These are phyloP conservation scores for Ptychoptera contaminata DNA, from an alignment of 2,888 invertebrate genomes.

Conservation along the genomic window DNA sequence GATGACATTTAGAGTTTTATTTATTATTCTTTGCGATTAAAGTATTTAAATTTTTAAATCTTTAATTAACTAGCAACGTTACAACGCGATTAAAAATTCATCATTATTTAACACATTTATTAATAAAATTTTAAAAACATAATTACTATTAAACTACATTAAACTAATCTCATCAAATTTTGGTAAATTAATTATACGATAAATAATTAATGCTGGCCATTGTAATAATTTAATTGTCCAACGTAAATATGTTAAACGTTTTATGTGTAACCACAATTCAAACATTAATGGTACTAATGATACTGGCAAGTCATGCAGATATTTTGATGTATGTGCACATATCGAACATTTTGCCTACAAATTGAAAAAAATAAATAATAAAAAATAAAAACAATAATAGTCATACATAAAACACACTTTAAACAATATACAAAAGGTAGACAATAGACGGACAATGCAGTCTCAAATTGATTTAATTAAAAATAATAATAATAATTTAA, in stretches of 20 bases:
- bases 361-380: conserved; percentile 16
- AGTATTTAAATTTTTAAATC: too few species aligned
- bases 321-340: conserved; percentile 24
- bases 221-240: conserved; percentile 27
- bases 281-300: conserved; percentile 23
- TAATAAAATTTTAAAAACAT: not conserved
- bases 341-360: conserved; percentile 25
- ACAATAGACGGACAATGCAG: too few species aligned
- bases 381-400: conserved; percentile 15
- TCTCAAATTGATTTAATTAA: too few species aligned
- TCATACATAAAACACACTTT: conserved; percentile 2
- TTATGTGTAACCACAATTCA: conserved; percentile 23
- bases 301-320: conserved; percentile 26
- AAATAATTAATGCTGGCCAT: conserved; percentile 25
- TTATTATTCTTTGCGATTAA: too few species aligned
- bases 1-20: too few species aligned
- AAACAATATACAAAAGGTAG: not conserved
- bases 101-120: too few species aligned
- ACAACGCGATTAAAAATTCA: too few species aligned
- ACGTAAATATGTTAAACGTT: conserved; percentile 20
- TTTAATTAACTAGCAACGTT: too few species aligned
- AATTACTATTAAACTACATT: conserved; percentile 6
- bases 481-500: too few species aligned
- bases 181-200: conserved; percentile 24
- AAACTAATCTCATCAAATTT: conserved; percentile 21